Base-by-base conservation (phyloP, 1,140 invertebrate species). In the Hydropsyche tenuis region DNA sequence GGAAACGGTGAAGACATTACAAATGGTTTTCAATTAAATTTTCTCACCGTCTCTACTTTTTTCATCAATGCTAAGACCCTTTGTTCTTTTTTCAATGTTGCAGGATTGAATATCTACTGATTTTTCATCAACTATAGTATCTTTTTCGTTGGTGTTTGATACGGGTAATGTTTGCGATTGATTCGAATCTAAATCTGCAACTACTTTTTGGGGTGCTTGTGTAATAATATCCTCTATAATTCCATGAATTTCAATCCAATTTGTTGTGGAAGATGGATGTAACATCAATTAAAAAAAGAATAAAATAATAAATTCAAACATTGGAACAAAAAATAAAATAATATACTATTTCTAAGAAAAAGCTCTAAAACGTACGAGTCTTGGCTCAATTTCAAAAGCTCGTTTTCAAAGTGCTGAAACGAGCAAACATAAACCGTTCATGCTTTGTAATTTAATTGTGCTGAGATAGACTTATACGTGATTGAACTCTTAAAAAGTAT, bases 1-100 rank as follows among this genome's bases (percentile, higher is more conserved):
- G n/a, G n/a, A n/a, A n/a, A n/a, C n/a, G n/a, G n/a, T n/a, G n/a
- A n/a, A n/a, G n/a, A n/a, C n/a, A n/a, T n/a, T n/a, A n/a, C n/a
- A n/a, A n/a, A n/a, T n/a, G 12, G 23, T 60, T 22, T 25, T n/a
- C 14, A 20, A 43, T 42, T 22, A 74, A 64, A 56, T 16, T 48
- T 37, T 60, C 75, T 77, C 75, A 77, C 75, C 75, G 25, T 74
- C 75, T 74, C 73, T 72, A 73, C 69, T 74, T 69, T 43, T 69
- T 27, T 74, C 73, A 46, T 74, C 70, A 22, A 76, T 64, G 27
- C 62, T 43, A 56, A 77, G 27, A 20, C 51, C 63, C 46, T 70
- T 63, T 3, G 72, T 20, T 69, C 48, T 68, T 42, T 74, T 46
- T 45, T 53, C 73, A 3, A 69, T 14, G 43, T 72, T 71, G 30